A percentile compares a stretch with the other conserved stretches of the same genome.
Conservation (phyloP, 2,113 vertebrate species). For the Centrocercus urophasianus region DNA sequence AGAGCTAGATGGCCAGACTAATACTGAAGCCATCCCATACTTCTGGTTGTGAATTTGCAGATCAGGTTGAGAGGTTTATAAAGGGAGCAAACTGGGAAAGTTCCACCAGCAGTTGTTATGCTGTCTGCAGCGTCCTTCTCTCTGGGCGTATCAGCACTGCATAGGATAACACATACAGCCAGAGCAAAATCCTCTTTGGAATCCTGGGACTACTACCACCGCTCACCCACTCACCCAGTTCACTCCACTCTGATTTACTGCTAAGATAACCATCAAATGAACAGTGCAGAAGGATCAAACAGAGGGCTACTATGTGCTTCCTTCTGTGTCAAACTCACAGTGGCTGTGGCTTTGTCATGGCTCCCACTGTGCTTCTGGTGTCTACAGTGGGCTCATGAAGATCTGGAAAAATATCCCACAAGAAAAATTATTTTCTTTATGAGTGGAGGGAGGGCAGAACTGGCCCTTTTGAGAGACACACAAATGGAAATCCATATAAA, state of each 20-base stretch:
- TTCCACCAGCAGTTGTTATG: neutral
- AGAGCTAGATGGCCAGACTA: neutral
- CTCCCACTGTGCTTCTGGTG: neutral
- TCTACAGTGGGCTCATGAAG: neutral
- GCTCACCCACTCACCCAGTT: neutral
- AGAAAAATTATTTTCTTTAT: neutral
- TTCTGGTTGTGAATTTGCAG: neutral
- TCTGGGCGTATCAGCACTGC: accelerated
- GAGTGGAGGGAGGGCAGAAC: neutral
- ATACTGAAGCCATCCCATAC: neutral
- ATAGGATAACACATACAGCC: neutral
- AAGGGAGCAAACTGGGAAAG: neutral
- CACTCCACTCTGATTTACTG: neutral
- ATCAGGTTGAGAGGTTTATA: neutral
- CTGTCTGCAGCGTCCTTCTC: neutral
- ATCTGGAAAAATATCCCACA: neutral
- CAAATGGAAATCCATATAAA: neutral
- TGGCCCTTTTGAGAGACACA: neutral
- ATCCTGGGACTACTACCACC: neutral
- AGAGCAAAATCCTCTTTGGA: neutral
- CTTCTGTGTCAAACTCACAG: neutral
- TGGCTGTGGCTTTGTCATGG: neutral
- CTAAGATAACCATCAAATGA: neutral
- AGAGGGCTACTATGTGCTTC: accelerated
- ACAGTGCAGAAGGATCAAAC: accelerated